Percentiles rank a stretch among this genome's conserved stretches.
Conservation (phyloP, 35 echinoderm and acorn worm species). For the Acanthaster planci region DNA sequence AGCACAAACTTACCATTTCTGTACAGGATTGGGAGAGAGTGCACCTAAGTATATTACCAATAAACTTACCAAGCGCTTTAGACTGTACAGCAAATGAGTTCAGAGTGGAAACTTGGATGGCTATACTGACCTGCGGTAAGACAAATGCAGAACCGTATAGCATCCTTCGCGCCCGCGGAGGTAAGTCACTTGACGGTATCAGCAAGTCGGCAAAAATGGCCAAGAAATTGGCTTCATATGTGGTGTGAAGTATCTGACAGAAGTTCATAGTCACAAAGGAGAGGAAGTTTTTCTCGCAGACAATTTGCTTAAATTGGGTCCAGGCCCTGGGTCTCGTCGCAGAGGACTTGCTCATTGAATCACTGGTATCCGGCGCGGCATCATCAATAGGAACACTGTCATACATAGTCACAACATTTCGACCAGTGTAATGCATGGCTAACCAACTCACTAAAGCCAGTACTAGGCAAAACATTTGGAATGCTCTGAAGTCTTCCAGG, state of each 20-base stretch:
- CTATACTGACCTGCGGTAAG: conserved; percentile 68
- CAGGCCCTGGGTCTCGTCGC: background rate
- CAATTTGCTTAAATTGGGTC: conserved; percentile 70
- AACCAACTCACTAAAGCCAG: conserved; percentile 79
- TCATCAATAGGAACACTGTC: background rate
- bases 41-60: no score
- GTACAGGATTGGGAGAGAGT: no score
- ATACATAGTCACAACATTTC: conserved; percentile 51
- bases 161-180: conserved; percentile 45
- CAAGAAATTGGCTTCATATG: conserved; percentile 73
- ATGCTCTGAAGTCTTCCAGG: conserved; percentile 74
- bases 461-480: conserved; percentile 76
- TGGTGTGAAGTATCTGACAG: conserved; percentile 74
- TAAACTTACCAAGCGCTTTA: no score
- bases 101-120: no score
- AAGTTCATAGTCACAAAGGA: conserved; percentile 88
- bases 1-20: no score
- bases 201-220: conserved; percentile 82
- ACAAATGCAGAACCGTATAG: conserved; percentile 84
- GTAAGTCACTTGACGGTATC: conserved; percentile 61
- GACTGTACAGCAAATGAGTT: no score
- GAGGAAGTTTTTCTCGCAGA: conserved; percentile 68
- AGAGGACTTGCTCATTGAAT: background rate
- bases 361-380: background rate
- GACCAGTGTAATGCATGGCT: conserved; percentile 74